Evolutionary conservation across 1,140 invertebrate species (phyloP).

Genomic region (Catajapyx aquilonaris): DNA sequence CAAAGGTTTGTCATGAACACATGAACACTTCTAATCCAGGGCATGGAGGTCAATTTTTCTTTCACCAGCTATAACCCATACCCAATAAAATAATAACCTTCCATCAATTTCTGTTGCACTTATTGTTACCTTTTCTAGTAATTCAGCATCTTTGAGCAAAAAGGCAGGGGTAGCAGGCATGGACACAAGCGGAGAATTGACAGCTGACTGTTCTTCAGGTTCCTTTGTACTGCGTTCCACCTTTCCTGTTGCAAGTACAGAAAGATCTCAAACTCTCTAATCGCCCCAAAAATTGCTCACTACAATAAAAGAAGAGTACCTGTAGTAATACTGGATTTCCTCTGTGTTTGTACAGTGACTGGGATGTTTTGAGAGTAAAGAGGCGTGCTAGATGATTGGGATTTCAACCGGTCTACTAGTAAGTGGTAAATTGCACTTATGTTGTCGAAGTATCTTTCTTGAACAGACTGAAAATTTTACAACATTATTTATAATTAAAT

Average conservation of each 20-base stretch:
- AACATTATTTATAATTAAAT: slow-evolving; percentile 4
- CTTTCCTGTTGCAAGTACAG: background rate
- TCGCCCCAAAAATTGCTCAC: too few species aligned
- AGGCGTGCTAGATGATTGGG: background rate
- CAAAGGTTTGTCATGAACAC: too few species aligned
- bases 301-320: too few species aligned
- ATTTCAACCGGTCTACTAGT: slow-evolving; percentile 54
- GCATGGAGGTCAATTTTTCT: too few species aligned
- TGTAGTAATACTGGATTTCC: slow-evolving; percentile 41
- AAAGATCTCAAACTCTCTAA: too few species aligned
- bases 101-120: too few species aligned
- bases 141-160: slow-evolving; percentile 32
- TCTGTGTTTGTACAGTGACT: slow-evolving; percentile 20
- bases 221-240: slow-evolving; percentile 5
- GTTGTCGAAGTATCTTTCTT: slow-evolving; percentile 76
- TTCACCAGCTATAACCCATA: too few species aligned
- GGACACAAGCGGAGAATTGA: slow-evolving; percentile 28
- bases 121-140: slow-evolving; percentile 45
- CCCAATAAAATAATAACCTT: too few species aligned
- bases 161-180: slow-evolving; percentile 35
- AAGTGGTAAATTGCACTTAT: slow-evolving; percentile 93
- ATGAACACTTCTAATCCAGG: too few species aligned
- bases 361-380: slow-evolving; percentile 20
- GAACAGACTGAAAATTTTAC: slow-evolving; percentile 37
- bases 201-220: slow-evolving; percentile 24